Evolutionary conservation across 1,140 invertebrate genomes (phyloP).

Genomic region (Cardiocondyla obscurior): DNA sequence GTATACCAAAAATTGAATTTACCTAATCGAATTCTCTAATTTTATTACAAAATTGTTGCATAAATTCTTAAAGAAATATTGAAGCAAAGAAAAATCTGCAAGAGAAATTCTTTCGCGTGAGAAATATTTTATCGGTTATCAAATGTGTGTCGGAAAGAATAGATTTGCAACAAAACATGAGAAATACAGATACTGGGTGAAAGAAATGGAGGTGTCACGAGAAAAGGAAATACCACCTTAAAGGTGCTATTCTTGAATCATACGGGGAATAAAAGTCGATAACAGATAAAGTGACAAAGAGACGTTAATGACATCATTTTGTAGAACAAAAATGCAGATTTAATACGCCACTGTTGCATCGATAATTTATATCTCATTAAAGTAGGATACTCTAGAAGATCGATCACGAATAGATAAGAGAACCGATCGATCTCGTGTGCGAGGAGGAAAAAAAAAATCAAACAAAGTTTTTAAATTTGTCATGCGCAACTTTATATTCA

Average conservation of each 20-base stretch:
- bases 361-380: conserved; percentile 56
- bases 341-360: conserved; percentile 56
- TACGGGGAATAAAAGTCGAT: background rate
- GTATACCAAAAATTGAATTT: background rate
- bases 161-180: conserved; percentile 19
- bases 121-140: conserved; percentile 36
- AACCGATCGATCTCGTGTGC: conserved; percentile 34
- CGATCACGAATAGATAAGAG: conserved; percentile 58
- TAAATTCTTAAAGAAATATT: background rate
- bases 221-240: conserved; percentile 40
- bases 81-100: background rate
- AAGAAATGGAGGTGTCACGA: background rate
- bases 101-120: background rate
- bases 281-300: conserved; percentile 12
- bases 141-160: conserved; percentile 10
- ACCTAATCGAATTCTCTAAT: conserved; percentile 10
- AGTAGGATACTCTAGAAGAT: conserved; percentile 50
- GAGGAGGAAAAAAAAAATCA: conserved; percentile 12
- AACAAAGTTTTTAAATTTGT: background rate
- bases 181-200: background rate
- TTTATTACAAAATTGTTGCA: conserved; percentile 1
- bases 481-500: background rate
- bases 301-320: conserved; percentile 65
- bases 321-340: conserved; percentile 53
- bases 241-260: background rate